These are phyloP conservation scores for Hermodice carunculata DNA, from an alignment of 2,888 invertebrate species.

Conservation along the genomic window DNA sequence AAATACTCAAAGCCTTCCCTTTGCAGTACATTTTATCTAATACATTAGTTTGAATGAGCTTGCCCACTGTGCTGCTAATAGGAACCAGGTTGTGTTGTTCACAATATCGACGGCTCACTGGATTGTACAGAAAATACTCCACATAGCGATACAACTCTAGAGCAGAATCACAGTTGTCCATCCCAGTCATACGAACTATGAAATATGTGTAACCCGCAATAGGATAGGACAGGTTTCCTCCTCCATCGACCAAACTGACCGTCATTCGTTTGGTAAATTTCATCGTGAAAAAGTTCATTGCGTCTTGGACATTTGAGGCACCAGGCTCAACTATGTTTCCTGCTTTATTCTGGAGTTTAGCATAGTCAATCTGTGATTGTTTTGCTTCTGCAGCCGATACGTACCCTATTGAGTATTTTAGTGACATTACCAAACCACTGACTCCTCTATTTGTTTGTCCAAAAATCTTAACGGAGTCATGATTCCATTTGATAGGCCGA, in stretches of 20 bases:
- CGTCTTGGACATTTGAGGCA: conserved; percentile 38
- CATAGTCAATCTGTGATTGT: conserved; percentile 37
- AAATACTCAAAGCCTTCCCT: conserved; percentile 42
- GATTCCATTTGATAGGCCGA: conserved; percentile 26
- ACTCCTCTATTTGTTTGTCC: conserved; percentile 30
- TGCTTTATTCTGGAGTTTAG: conserved; percentile 35
- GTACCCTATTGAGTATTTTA: conserved; percentile 53
- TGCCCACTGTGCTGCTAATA: conserved; percentile 39
- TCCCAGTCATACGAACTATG: conserved; percentile 47
- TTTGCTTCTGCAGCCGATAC: conserved; percentile 50
- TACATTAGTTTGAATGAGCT: not conserved
- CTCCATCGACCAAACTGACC: conserved; percentile 41
- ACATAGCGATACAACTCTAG: conserved; percentile 58
- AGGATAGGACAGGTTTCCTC: conserved; percentile 47
- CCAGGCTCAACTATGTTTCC: conserved; percentile 44
- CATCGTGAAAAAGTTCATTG: conserved; percentile 6
- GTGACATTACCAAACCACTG: conserved; percentile 30
- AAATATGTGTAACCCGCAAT: conserved; percentile 62
- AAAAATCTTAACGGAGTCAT: conserved; percentile 8
- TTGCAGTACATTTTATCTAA: conserved; percentile 50
- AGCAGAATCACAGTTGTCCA: conserved; percentile 50
- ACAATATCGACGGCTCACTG: conserved; percentile 35
- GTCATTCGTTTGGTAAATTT: conserved; percentile 30
- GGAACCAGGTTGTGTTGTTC: conserved; percentile 46
- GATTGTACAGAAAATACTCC: conserved; percentile 46